A percentile compares a stretch with the other conserved stretches of the same genome.
These are phyloP conservation scores for Coelopa pilipes DNA, from an alignment of 2,888 invertebrate species.

Conservation along the genomic window DNA sequence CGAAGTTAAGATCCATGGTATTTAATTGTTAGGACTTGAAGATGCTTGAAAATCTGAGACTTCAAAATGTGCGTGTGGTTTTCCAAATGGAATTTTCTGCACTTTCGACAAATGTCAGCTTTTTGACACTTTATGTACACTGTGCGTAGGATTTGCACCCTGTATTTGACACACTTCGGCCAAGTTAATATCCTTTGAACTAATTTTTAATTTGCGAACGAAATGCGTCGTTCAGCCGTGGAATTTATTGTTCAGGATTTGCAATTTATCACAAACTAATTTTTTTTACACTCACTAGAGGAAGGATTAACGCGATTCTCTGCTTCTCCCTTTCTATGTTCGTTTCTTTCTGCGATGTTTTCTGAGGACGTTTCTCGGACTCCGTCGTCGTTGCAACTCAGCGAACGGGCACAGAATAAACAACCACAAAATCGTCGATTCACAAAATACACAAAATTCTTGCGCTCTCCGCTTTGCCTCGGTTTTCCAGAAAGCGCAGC, in stretches of 20 bases:
- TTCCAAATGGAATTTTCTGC: constrained; percentile 24
- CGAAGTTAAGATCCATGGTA: constrained; percentile 62
- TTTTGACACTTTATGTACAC: constrained; percentile 40
- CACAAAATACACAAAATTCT: constrained; percentile 34
- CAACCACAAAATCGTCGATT: constrained; percentile 28
- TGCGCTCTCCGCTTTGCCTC: constrained; percentile 18
- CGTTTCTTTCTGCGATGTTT: background rate
- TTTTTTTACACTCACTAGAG: constrained; percentile 14
- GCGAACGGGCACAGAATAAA: constrained; percentile 34
- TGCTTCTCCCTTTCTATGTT: background rate
- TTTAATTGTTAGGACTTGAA: background rate
- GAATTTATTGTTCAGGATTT: background rate
- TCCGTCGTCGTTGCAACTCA: constrained; percentile 31
- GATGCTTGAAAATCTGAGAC: too few relatives aligned
- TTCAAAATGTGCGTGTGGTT: background rate
- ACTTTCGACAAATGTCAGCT: background rate
- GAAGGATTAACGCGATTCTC: constrained; percentile 17
- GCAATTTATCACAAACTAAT: constrained; percentile 20
- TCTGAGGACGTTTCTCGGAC: background rate
- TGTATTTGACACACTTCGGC: constrained; percentile 26
- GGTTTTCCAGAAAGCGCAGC: constrained; percentile 30
- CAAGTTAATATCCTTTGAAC: constrained; percentile 32
- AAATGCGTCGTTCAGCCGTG: background rate
- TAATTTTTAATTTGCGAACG: background rate
- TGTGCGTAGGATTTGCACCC: background rate